A percentile compares a stretch with the other conserved stretches of the same genome.
Conservation (phyloP, 2,797 vertebrate genomes). For the Phrynocephalus guinanensis region DNA sequence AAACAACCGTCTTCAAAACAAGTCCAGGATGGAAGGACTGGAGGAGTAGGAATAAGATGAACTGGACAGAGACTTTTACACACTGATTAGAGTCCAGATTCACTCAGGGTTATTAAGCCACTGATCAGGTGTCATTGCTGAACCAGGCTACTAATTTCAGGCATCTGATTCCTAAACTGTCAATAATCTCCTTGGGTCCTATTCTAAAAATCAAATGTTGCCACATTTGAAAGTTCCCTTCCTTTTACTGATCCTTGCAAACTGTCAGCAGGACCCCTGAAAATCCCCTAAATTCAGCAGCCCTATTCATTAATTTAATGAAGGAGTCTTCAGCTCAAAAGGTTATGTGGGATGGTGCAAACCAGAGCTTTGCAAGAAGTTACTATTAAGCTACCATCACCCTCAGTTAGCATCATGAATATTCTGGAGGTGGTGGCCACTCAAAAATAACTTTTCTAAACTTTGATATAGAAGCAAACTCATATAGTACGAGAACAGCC, state of each 20-base stretch:
- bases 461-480: too few relatives aligned
- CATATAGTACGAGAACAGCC: too few relatives aligned
- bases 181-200: background rate
- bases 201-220: background rate
- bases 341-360: background rate
- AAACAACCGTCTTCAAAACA: background rate
- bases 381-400: too few relatives aligned
- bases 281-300: background rate
- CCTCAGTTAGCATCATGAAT: too few relatives aligned
- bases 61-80: rapidly evolving
- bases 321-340: background rate
- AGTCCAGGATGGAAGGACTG: conserved; percentile 15
- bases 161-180: too few relatives aligned
- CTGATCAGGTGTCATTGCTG: rapidly evolving
- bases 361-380: background rate
- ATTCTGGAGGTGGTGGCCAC: too few relatives aligned
- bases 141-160: conserved; percentile 2
- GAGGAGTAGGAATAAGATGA: background rate
- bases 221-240: too few relatives aligned
- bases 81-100: rapidly evolving
- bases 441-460: too few relatives aligned
- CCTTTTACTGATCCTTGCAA: too few relatives aligned
- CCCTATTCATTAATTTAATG: background rate
- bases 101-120: conserved; percentile 22
- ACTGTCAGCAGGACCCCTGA: background rate